phyloP scores from a whole-genome alignment of 2,113 vertebrate species.

The Neotoma lepida region DNA sequence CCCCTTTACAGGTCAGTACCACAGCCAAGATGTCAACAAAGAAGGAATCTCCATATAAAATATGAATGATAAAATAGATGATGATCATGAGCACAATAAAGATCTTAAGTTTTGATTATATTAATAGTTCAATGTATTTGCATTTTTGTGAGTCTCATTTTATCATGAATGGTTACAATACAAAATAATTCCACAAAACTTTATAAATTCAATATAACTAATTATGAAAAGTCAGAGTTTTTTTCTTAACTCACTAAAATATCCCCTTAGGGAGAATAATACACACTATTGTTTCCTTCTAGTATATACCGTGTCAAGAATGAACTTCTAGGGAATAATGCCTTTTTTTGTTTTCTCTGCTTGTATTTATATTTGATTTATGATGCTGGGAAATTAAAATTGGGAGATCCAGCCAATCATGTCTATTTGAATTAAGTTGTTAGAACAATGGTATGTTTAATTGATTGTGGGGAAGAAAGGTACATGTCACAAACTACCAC shows the following conservation, averaged over 20 bases:
- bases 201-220: neutral
- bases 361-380: conserved; percentile 54
- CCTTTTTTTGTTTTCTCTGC: neutral
- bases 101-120: neutral
- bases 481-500: neutral
- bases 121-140: neutral
- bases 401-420: neutral
- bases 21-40: conserved; percentile 13
- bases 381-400: neutral
- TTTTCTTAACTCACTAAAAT: neutral
- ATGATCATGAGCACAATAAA: neutral
- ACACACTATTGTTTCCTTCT: neutral
- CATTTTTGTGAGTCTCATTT: conserved; percentile 4
- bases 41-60: conserved; percentile 9
- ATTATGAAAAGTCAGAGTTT: neutral
- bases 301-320: neutral
- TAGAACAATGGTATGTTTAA: conserved; percentile 29
- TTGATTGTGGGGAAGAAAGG: neutral
- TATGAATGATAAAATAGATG: neutral
- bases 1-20: conserved; percentile 66
- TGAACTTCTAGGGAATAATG: neutral
- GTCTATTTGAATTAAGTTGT: neutral
- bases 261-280: neutral
- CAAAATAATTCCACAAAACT: conserved; percentile 17
- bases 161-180: neutral